Percentiles rank a stretch among this genome's conserved stretches.
Conservation (phyloP, 2,113 vertebrate species). For the Isurus oxyrinchus region DNA sequence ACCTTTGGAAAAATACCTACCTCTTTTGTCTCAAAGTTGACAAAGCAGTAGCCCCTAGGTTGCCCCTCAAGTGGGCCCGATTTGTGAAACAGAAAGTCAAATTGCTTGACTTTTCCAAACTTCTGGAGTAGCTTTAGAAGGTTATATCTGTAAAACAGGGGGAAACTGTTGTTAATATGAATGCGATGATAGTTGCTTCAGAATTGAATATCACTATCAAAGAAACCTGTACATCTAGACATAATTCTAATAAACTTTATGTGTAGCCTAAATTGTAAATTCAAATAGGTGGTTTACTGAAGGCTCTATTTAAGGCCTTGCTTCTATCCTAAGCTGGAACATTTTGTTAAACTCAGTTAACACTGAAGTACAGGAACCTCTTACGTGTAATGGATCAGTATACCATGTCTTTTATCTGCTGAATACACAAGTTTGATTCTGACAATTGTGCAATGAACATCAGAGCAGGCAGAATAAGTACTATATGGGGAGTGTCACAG, state of each 20-base stretch:
- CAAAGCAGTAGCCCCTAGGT: constrained; percentile 88
- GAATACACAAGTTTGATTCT: not conserved
- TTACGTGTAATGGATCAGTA: not conserved
- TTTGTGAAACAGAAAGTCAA: constrained; percentile 97
- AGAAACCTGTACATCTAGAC: not conserved
- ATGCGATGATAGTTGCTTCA: not conserved
- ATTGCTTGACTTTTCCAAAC: constrained; percentile 94
- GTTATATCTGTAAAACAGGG: constrained; percentile 66
- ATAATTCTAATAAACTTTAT: not conserved
- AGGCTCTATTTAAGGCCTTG: not conserved
- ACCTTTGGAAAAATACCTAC: constrained; percentile 48
- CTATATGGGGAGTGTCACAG: not conserved
- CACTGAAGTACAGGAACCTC: not conserved
- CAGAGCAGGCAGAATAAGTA: not conserved
- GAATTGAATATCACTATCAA: not conserved
- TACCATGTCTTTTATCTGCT: too few species aligned
- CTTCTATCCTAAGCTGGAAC: not conserved
- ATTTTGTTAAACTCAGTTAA: not conserved
- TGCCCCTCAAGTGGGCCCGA: constrained; percentile 92
- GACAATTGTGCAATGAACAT: not conserved
- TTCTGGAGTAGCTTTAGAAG: constrained; percentile 93
- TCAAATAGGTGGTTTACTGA: not conserved
- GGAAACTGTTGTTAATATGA: not conserved
- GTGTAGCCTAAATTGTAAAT: not conserved
- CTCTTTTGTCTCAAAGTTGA: constrained; percentile 96